Base-by-base conservation (phyloP, 2,797 vertebrate genomes). In the Gobionotothen gibberifrons region DNA sequence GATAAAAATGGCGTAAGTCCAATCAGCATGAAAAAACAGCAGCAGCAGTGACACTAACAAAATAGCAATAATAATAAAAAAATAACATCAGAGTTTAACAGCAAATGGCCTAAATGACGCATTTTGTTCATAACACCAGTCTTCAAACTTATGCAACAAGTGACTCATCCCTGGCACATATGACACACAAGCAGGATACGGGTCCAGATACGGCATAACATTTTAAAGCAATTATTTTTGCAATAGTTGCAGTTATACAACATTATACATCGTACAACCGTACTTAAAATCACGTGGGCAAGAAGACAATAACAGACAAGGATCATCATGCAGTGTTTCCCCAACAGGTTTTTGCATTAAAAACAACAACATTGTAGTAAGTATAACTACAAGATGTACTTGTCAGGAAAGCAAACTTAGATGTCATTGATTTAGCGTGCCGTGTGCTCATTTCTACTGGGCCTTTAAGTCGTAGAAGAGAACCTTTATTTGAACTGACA, bases 111-210 rank as follows among this genome's bases (percentile, higher is more conserved):
- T 1, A 52, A 47, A 21, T 47, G 58, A 57, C 1, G 9, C 43
- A 13, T 10, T 0, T 2, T 59, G 62, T 55, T 65, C 52, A 54
- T 57, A 54, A 49, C 62, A 51, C 67, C 52, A 32, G 6, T 26
- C 14, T 22, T n/a, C 17, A 58, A 63, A 63, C 43, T 44, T 29
- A 29, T 16, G 51, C 59, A 79, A 76, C 68, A 57, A 7, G 21
- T 66, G 51, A 79, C 9, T 79, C 69, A 63, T 60, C 19, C 39
- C 17, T 51, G 15, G 13, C 43, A 51, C 56, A 46, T 36, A 14
- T 43, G 6, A 14, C 21, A 26, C 48, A 61, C 16, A 52, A 42
- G 10, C 2, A 2, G 12, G 8, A 51, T 12, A 52, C 7, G 19
- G 4, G 8, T 32, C 26, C 8, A 65, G 42, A 44, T 1, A 26